Percentiles rank a stretch among this genome's conserved stretches.
Conservation (phyloP, 1,140 invertebrate genomes). For the Andricus grossulariae region DNA sequence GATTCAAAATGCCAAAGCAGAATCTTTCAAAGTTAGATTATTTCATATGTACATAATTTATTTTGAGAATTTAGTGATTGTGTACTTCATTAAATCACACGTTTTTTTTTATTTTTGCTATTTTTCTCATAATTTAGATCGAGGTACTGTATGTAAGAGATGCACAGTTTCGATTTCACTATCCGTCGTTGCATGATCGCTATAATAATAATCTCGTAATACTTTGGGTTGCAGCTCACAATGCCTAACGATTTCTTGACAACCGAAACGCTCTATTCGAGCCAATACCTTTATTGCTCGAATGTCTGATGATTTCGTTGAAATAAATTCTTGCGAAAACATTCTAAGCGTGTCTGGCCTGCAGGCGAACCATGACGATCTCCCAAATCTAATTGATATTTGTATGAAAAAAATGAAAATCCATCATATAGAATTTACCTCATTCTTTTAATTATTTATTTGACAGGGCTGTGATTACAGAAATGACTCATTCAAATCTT, state of each 20-base stretch:
- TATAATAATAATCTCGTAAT: slow-evolving; percentile 8
- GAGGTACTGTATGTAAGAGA: slow-evolving; percentile 30
- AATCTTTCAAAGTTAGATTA: too few species aligned
- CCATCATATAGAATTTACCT: neutral
- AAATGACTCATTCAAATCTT: too few species aligned
- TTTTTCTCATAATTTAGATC: neutral
- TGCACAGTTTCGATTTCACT: slow-evolving; percentile 65
- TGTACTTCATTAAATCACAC: too few species aligned
- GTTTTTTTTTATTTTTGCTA: neutral
- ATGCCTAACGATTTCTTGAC: slow-evolving; percentile 12
- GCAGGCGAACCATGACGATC: neutral
- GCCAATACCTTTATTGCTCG: neutral
- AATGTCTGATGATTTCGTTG: neutral
- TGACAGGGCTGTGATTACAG: neutral
- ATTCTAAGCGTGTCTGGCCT: neutral
- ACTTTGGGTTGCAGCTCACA: slow-evolving; percentile 2
- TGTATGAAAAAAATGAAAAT: neutral
- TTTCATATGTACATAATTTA: too few species aligned
- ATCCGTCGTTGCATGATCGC: slow-evolving; percentile 46
- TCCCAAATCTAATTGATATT: neutral
- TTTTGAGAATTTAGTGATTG: too few species aligned
- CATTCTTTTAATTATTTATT: neutral
- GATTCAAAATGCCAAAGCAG: too few species aligned
- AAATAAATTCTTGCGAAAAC: slow-evolving; percentile 12
- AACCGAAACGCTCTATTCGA: neutral